Conservation (phyloP, 1,140 invertebrate genomes). For the Ceratosolen fusciceps region DNA sequence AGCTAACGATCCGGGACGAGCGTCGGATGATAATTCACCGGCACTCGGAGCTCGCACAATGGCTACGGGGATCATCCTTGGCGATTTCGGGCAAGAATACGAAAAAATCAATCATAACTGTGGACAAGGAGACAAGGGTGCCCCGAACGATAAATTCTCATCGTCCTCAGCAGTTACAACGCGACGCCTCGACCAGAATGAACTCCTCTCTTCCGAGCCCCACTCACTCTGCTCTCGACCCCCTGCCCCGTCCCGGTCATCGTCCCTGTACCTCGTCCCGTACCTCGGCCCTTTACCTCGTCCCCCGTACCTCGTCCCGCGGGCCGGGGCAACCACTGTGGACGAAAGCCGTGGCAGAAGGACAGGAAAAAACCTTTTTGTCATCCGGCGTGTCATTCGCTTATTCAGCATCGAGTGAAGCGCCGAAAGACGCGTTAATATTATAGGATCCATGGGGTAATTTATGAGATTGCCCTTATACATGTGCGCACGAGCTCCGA, state of each 20-base stretch:
- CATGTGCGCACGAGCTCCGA: background rate
- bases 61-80: conserved; percentile 26
- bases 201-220: conserved; percentile 34
- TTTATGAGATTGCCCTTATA: conserved; percentile 60
- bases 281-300: too few species aligned
- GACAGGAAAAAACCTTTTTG: conserved; percentile 43
- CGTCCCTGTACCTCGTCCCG: too few species aligned
- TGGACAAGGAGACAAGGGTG: background rate
- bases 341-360: conserved; percentile 36
- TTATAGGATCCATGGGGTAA: conserved; percentile 52
- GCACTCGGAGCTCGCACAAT: background rate
- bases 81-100: conserved; percentile 28
- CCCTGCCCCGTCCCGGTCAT: too few species aligned
- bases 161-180: conserved; percentile 24
- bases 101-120: conserved; percentile 47
- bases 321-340: too few species aligned
- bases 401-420: conserved; percentile 8
- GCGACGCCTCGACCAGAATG: conserved; percentile 45
- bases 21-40: conserved; percentile 22
- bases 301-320: too few species aligned
- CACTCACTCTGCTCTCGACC: background rate
- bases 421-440: conserved; percentile 32
- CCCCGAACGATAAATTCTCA: conserved; percentile 27
- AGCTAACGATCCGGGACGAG: conserved; percentile 18
- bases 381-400: conserved; percentile 43